Base-by-base conservation (phyloP, 2,797 vertebrate genomes). In the Cichlasoma orientale region DNA sequence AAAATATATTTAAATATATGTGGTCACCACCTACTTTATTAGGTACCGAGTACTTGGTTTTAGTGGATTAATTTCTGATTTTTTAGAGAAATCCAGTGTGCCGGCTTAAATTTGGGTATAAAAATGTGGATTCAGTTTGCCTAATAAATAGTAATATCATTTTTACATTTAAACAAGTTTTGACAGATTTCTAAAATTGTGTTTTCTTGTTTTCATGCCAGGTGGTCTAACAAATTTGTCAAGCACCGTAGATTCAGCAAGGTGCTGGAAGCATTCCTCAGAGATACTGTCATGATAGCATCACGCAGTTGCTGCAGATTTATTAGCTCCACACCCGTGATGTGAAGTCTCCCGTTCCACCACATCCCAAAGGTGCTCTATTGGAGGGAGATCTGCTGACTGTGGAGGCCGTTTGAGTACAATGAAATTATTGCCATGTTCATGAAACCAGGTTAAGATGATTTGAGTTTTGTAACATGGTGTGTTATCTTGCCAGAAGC, bases 341-440 rank as follows among this genome's bases (percentile, higher is more conserved):
- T 44, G 38, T 44, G 59, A 66, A 11, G 31, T 0, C 14, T 66
- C 9, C 23, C 3, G 1, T 66, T 19, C 9, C 23, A 66, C 61
- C 61, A 66, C 36, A 66, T 66, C 23, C 23, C 27, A 23, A 66
- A 3, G 61, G 10, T 7, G 61, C 38, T 47, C 44, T 66, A 7
- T 0, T 66, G 23, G 0, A 66, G 19, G 27, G 44, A 66, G 38
- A 47, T 66, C 5, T 66, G 36, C 9, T 36, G 36, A 36, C 36
- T 11, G 38, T 44, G 59, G 38, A 27, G 38, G 25, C 4, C 38
- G 10, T 63, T 44, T 38, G 44, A 44, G 38, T 19, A 44, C 59
- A 44, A 44, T 0, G 11, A 38, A 33, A 63, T 18, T 36, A 36
- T 10, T 36, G 9, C 27, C 23, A 4, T 44, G 50, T 63, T 63